Conservation (phyloP, 2,113 vertebrate genomes). For the Gobio gobio region DNA sequence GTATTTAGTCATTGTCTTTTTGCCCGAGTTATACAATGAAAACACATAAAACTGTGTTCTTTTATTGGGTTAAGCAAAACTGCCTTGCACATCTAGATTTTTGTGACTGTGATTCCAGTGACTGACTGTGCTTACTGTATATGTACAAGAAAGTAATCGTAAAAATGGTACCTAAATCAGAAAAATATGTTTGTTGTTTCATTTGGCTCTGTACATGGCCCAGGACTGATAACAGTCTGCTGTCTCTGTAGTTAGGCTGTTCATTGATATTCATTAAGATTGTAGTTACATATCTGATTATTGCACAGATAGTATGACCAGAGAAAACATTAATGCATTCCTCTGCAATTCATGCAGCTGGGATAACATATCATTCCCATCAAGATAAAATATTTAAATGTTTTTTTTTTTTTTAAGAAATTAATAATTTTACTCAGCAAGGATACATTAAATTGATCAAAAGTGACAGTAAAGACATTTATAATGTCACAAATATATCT, state of each 20-base stretch:
- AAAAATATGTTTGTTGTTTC: not conserved
- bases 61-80: not conserved
- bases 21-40: not conserved
- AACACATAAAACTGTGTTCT: not conserved
- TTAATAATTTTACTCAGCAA: not conserved
- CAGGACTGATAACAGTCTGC: not conserved
- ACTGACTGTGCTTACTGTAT: no score
- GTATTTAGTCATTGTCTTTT: not conserved
- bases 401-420: not conserved
- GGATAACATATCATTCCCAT: not conserved
- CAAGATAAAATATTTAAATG: not conserved
- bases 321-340: constrained; percentile 41
- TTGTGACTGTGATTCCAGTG: not conserved
- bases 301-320: constrained; percentile 43
- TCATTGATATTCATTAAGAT: constrained; percentile 14
- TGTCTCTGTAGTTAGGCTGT: not conserved
- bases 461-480: not conserved
- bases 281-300: constrained; percentile 62
- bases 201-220: not conserved
- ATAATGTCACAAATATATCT: not conserved
- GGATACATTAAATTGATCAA: not conserved
- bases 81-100: not conserved
- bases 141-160: not conserved
- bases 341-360: not conserved
- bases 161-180: not conserved